Evolutionary conservation across 2,888 invertebrate species (phyloP), one percentile per base, ranked within the genome.

Genomic region (Chrysodeixis includens): DNA sequence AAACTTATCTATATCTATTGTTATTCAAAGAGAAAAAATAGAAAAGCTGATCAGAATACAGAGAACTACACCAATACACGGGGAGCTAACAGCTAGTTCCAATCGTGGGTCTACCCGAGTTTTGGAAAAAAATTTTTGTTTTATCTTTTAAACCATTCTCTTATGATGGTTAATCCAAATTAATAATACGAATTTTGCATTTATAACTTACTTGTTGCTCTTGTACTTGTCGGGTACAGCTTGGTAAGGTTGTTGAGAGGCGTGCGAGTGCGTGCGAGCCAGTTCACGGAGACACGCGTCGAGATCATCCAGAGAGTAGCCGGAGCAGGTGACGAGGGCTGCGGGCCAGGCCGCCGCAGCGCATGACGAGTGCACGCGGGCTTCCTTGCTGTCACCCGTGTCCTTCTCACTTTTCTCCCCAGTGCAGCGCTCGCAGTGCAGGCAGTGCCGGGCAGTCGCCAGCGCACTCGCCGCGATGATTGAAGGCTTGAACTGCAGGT

Each of bases 211-310:
- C 96, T 97, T 97, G 88, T 95, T 96, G 78, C 93, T 95, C 90
- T 97, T 98, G 94, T 98, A 99, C 93, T 99, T 99, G 86, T 99
- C 98, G 76, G 97, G 96, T 75, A 99, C 97, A 56, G 99, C 98
- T 88, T 97, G 97, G 87, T 98, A 98, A 46, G 96, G 96, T 79
- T 97, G 95, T 49, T 91, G 93, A 8, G 95, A 89, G 3, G 98
- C 97, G 84, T 96, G 96, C 56, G 94, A 88, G 88, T 98, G 98
- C 14, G 97, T 96, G 81, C 96, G 95, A 65, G 96, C 96, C 66
- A 99, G 95, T 83, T 97, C 95, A 30, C 96, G 91, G 62, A 98
- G 93, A 74, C 98, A 97, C 18, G 96, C 93, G 74, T 96, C 95
- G 65, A 99, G 94, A 71, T 98, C 92, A 0, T 69, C 94, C 57